Conservation (phyloP, 2,797 vertebrate genomes). For the Scomberomorus guttatus region DNA sequence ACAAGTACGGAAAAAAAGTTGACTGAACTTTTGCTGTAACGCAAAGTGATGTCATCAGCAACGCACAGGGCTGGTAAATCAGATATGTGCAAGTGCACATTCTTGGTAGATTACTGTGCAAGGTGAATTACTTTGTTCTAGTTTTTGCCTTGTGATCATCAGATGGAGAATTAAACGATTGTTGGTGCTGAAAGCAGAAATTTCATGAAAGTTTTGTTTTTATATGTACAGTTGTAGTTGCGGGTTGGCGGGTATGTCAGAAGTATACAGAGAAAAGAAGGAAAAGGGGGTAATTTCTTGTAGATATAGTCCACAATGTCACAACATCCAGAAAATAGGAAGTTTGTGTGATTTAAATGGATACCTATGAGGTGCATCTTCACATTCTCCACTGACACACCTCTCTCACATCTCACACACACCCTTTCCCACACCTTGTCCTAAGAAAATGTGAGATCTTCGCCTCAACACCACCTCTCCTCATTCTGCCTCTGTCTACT, state of each 20-base stretch:
- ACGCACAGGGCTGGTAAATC: not conserved
- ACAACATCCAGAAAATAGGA: not conserved
- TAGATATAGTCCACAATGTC: not conserved
- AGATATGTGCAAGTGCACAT: not conserved
- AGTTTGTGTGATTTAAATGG: constrained; percentile 15
- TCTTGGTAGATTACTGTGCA: not conserved
- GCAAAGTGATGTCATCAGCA: not conserved
- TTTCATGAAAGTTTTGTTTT: not conserved
- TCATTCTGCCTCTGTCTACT: constrained; percentile 5
- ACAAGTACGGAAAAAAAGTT: not conserved
- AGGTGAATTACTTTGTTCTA: not conserved
- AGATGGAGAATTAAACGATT: too few species aligned
- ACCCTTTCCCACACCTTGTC: constrained; percentile 2
- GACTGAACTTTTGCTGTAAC: not conserved
- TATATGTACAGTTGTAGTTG: not conserved
- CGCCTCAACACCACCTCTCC: not conserved
- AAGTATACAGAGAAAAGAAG: not conserved
- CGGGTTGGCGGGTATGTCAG: not conserved
- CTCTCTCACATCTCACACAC: constrained; percentile 16
- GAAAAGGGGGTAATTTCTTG: not conserved
- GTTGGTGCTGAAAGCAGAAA: not conserved
- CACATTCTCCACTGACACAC: not conserved
- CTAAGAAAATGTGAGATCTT: constrained; percentile 7
- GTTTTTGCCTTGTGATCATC: not conserved
- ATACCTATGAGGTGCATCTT: not conserved